These are phyloP conservation scores for Rhopalosiphum maidis DNA, from an alignment of 1,140 invertebrate species.

Conservation along the genomic window DNA sequence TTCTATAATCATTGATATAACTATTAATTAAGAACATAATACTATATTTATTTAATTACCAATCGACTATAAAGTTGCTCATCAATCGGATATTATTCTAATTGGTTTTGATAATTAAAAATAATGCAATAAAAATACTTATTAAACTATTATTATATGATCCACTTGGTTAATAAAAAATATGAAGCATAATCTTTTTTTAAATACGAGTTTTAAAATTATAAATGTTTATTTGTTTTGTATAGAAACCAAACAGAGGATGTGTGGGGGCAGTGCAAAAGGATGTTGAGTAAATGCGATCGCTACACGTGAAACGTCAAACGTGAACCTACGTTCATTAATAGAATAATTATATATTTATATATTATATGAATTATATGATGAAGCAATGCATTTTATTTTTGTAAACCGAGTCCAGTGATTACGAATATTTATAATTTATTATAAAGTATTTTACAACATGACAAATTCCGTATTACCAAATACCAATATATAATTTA, in stretches of 20 bases:
- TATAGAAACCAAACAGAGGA: background rate
- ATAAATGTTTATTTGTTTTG: background rate
- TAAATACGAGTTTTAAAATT: background rate
- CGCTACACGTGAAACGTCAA: background rate
- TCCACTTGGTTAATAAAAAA: background rate
- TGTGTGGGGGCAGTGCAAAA: constrained; percentile 19
- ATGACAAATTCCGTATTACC: background rate
- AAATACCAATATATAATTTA: background rate
- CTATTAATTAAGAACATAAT: too few relatives aligned
- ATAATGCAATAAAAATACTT: background rate
- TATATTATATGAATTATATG: background rate
- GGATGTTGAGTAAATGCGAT: constrained; percentile 22
- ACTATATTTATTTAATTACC: background rate
- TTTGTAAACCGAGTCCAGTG: background rate
- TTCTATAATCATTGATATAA: too few relatives aligned
- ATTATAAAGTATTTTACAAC: background rate
- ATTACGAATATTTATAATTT: background rate
- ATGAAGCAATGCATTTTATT: background rate
- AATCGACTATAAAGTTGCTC: background rate
- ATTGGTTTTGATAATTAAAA: background rate
- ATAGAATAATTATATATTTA: constrained; percentile 18
- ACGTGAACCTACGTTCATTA: background rate
- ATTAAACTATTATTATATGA: background rate
- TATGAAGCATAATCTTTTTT: background rate
- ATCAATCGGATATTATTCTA: background rate